Evolutionary conservation across 2,113 vertebrate species (phyloP).

Genomic region (Cephalopholis sonnerati): DNA sequence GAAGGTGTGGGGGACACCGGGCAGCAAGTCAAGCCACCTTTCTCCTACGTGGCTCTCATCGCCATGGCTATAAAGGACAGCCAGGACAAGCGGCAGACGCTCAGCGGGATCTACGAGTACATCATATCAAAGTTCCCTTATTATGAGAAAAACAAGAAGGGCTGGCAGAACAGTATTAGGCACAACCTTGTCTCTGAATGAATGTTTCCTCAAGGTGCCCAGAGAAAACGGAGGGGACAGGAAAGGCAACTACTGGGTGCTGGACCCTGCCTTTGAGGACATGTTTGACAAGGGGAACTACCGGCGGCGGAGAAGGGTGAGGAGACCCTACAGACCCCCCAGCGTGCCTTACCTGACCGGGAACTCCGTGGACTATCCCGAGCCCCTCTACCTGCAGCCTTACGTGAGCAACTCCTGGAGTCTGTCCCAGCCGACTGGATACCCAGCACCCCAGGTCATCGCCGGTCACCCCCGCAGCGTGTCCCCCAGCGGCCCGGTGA

Average conservation of each 20-base stretch:
- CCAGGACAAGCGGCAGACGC: slow-evolving; percentile 80
- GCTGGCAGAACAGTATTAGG: slow-evolving; percentile 89
- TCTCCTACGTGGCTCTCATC: slow-evolving; percentile 89
- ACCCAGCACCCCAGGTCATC: slow-evolving; percentile 47
- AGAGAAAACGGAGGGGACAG: slow-evolving; percentile 61
- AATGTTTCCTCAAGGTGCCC: slow-evolving; percentile 88
- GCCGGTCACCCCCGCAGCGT: slow-evolving; percentile 56
- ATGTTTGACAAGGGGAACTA: slow-evolving; percentile 87
- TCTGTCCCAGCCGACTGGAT: slow-evolving; percentile 37
- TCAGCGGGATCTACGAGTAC: slow-evolving; percentile 87
- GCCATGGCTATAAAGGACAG: slow-evolving; percentile 88
- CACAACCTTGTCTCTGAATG: slow-evolving; percentile 90
- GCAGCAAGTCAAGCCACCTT: slow-evolving; percentile 82
- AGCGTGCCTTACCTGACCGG: slow-evolving; percentile 58
- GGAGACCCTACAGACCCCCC: slow-evolving; percentile 60
- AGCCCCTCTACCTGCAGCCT: slow-evolving; percentile 71
- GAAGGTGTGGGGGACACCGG: neutral
- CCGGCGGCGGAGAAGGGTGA: slow-evolving; percentile 79
- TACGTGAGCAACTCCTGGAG: slow-evolving; percentile 70
- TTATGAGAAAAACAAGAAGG: slow-evolving; percentile 83
- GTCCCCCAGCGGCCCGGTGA: slow-evolving; percentile 68
- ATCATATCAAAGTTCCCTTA: slow-evolving; percentile 87
- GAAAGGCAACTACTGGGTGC: slow-evolving; percentile 86
- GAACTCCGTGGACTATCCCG: slow-evolving; percentile 58
- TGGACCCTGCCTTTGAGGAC: slow-evolving; percentile 86